phyloP scores from a whole-genome alignment of 2,797 vertebrate species.

The Acomys russatus region DNA sequence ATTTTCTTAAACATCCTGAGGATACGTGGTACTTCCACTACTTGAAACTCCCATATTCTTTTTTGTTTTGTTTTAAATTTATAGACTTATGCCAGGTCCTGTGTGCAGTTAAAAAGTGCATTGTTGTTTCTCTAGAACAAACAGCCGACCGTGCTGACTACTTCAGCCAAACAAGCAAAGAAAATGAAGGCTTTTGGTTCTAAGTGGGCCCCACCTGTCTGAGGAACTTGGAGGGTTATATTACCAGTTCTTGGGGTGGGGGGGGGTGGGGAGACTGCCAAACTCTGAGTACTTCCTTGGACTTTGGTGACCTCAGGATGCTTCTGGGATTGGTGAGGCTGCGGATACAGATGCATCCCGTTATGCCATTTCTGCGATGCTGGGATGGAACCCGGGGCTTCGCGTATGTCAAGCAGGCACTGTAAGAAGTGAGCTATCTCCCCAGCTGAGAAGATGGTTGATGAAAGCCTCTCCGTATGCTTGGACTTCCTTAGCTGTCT shows the following conservation, averaged over 20 bases:
- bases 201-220: neutral
- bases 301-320: neutral
- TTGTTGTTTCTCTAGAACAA: constrained; percentile 10
- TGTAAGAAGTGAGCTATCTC: neutral
- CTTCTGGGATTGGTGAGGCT: neutral
- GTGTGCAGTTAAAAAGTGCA: neutral
- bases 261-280: neutral
- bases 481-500: neutral
- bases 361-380: neutral
- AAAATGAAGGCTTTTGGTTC: neutral
- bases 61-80: constrained; percentile 12
- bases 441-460: neutral
- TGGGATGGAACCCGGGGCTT: neutral
- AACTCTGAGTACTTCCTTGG: constrained; percentile 18
- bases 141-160: neutral
- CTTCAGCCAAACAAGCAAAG: neutral
- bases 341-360: neutral
- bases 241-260: neutral
- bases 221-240: neutral
- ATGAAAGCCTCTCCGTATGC: neutral
- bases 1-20: constrained; percentile 43
- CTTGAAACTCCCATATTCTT: constrained; percentile 58
- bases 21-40: constrained; percentile 32
- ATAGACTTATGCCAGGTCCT: constrained; percentile 52
- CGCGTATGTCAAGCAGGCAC: neutral